Percentiles rank a stretch among this genome's conserved stretches.
These are phyloP conservation scores for Dicranocentrus wangi DNA, from an alignment of 2,888 invertebrate genomes.

Conservation along the genomic window DNA sequence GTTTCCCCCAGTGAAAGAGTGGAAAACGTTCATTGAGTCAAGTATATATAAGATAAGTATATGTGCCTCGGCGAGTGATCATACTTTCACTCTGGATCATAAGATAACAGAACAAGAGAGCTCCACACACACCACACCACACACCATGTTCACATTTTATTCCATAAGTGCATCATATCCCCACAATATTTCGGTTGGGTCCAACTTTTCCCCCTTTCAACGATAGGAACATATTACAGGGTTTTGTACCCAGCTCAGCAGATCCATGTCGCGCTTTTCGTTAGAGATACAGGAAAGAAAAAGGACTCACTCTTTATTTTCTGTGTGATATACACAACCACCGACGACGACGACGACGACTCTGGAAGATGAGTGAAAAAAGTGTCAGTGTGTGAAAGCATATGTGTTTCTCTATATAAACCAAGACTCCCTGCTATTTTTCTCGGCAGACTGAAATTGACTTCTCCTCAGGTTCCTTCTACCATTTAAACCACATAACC, in stretches of 20 bases:
- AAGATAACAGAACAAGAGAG: not conserved
- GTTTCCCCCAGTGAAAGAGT: not conserved
- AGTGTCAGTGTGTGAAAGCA: slow-evolving; percentile 44
- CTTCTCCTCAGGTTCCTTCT: slow-evolving; percentile 59
- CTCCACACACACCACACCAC: no score
- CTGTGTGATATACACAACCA: not conserved
- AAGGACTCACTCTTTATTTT: slow-evolving; percentile 21
- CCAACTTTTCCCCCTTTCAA: no score
- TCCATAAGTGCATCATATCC: not conserved
- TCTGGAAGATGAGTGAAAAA: slow-evolving; percentile 22
- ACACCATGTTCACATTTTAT: no score
- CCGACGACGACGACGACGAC: no score
- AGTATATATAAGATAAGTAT: no score
- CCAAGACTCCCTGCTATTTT: slow-evolving; percentile 59
- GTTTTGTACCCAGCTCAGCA: not conserved
- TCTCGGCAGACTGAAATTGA: slow-evolving; percentile 63
- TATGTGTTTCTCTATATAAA: slow-evolving; percentile 57
- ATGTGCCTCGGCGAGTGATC: slow-evolving; percentile 20
- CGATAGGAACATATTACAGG: no score
- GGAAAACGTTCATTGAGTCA: no score
- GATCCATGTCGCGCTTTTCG: not conserved
- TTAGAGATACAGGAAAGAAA: slow-evolving; percentile 14
- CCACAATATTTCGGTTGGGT: slow-evolving; percentile 27
- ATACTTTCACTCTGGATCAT: slow-evolving; percentile 4
- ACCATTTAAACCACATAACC: not conserved